phyloP scores from a whole-genome alignment of 2,888 invertebrate species.

The Lydus trimaculatus region DNA sequence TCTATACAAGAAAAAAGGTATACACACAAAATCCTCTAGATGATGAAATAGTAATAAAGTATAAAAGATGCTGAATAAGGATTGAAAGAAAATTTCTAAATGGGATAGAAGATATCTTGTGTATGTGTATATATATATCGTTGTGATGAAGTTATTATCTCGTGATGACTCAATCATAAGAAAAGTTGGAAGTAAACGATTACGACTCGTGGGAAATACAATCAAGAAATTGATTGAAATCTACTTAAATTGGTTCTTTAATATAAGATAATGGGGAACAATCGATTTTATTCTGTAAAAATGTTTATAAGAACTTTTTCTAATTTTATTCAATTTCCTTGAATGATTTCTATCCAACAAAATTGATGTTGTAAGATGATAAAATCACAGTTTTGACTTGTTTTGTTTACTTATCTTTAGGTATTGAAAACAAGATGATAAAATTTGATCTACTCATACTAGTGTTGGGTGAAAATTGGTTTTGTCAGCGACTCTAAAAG shows the following conservation, averaged over 20 bases:
- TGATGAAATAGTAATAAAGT: not conserved
- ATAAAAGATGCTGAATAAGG: not conserved
- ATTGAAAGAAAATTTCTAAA: not conserved
- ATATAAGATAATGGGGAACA: not conserved
- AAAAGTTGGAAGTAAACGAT: slow-evolving; percentile 46
- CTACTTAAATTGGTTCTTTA: not conserved
- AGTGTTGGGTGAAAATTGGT: too few species aligned
- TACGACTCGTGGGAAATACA: slow-evolving; percentile 46
- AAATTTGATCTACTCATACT: too few species aligned
- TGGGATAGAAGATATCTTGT: not conserved
- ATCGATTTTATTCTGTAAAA: not conserved
- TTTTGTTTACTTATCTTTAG: too few species aligned
- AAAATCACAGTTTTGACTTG: too few species aligned
- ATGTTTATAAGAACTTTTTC: not conserved
- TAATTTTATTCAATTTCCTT: not conserved
- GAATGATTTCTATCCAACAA: too few species aligned
- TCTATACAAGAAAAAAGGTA: not conserved
- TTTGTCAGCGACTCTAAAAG: too few species aligned
- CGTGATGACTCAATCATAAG: slow-evolving; percentile 46
- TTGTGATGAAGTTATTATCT: slow-evolving; percentile 49
- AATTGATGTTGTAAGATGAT: too few species aligned
- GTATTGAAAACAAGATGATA: too few species aligned
- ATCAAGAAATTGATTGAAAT: slow-evolving; percentile 18
- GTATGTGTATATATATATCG: slow-evolving; percentile 13
- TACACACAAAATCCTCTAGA: not conserved